These are phyloP conservation scores for Agelas oroides DNA, from an alignment of 37 sponge, comb jelly and placozoan species.

Conservation along the genomic window DNA sequence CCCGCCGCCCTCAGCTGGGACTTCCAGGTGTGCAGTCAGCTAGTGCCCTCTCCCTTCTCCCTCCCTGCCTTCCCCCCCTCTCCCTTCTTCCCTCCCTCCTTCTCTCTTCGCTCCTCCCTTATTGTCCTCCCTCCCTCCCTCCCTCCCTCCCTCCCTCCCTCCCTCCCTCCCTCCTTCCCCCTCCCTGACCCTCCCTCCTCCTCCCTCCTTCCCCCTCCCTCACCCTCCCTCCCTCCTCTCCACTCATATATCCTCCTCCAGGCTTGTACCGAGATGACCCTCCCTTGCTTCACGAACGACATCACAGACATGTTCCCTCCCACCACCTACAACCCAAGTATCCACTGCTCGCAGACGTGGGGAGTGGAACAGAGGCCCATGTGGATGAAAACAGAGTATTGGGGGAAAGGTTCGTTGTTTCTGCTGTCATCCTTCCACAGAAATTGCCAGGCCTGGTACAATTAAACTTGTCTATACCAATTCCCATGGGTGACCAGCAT, in stretches of 20 bases:
- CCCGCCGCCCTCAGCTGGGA: constrained; percentile 79
- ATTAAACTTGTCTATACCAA: too few species aligned
- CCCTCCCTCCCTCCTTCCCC: too few species aligned
- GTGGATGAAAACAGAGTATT: constrained; percentile 64
- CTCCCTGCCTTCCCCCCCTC: not conserved
- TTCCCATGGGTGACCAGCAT: too few species aligned
- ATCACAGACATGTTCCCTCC: constrained; percentile 94
- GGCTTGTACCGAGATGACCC: constrained; percentile 86
- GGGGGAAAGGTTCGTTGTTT: constrained; percentile 78
- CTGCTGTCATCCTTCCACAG: too few species aligned
- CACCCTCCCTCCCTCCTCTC: not conserved
- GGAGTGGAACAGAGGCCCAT: constrained; percentile 27
- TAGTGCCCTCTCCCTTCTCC: too few species aligned
- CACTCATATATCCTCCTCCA: constrained; percentile 16
- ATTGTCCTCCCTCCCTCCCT: too few species aligned
- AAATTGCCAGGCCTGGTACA: too few species aligned
- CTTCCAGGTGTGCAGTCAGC: constrained; percentile 60
- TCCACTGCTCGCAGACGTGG: constrained; percentile 61
- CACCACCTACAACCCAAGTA: constrained; percentile 24
- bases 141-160: not conserved
- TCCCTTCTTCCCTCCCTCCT: too few species aligned
- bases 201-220: too few species aligned
- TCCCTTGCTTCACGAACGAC: constrained; percentile 76
- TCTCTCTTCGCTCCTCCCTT: too few species aligned
- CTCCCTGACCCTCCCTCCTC: not conserved